Conservation (phyloP, 1,140 invertebrate species). For the Drosophila subpulchrella region DNA sequence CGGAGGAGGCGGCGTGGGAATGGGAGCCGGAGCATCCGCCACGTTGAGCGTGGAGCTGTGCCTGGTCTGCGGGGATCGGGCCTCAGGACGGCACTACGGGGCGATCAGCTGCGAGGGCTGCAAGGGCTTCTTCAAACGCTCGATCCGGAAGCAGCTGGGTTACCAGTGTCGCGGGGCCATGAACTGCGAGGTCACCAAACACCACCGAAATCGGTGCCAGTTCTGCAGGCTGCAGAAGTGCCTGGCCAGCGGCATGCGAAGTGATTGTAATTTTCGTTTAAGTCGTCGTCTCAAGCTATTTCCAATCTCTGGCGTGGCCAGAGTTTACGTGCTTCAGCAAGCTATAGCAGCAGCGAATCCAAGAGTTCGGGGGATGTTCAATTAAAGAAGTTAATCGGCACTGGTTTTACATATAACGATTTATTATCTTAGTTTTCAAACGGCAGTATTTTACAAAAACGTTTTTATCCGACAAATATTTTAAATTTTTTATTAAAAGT, state of each 20-base stretch:
- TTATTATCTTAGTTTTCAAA: too few species aligned
- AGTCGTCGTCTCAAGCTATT: constrained; percentile 80
- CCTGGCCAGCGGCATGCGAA: constrained; percentile 97
- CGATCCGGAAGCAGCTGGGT: constrained; percentile 96
- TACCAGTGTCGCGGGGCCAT: constrained; percentile 97
- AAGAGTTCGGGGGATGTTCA: not conserved
- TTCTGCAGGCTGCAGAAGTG: constrained; percentile 99
- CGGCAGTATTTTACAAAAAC: too few species aligned
- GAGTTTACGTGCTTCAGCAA: constrained; percentile 39
- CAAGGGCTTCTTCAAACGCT: constrained; percentile 96
- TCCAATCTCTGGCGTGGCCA: constrained; percentile 39
- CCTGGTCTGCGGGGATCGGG: constrained; percentile 97
- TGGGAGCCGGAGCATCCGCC: constrained; percentile 52
- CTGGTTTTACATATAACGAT: not conserved
- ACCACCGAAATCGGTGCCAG: constrained; percentile 98
- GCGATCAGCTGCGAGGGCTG: constrained; percentile 97
- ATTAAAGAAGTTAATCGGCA: not conserved
- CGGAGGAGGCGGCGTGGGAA: constrained; percentile 41
- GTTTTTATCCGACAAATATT: too few species aligned
- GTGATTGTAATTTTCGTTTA: constrained; percentile 95
- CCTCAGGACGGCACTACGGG: constrained; percentile 97
- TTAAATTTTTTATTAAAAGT: too few species aligned
- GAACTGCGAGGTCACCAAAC: constrained; percentile 98
- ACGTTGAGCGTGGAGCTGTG: constrained; percentile 91
- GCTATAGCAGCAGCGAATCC: not conserved